A percentile compares a stretch with the other conserved stretches of the same genome.
phyloP scores from a whole-genome alignment of 2,797 vertebrate species.

The Channallabes apus region DNA sequence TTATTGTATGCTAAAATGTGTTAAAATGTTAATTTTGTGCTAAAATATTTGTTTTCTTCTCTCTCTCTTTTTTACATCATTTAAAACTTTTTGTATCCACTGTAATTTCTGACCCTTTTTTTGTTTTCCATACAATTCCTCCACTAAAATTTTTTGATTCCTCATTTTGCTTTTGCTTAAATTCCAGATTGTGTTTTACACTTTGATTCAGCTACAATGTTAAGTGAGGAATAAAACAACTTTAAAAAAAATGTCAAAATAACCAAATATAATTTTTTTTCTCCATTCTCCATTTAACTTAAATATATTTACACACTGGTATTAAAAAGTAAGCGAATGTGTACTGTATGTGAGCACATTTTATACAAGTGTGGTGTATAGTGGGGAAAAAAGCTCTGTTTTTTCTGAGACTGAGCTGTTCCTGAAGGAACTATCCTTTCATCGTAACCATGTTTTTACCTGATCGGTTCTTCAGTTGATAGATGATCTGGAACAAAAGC shows the following conservation, averaged over 20 bases:
- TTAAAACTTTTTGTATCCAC: not conserved
- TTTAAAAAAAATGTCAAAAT: not conserved
- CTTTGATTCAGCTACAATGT: not conserved
- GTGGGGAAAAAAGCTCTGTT: constrained; percentile 14
- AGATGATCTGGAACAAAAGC: constrained; percentile 48
- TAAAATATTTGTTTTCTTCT: not conserved
- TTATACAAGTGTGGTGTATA: not conserved
- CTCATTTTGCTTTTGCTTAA: not conserved
- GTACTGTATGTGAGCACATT: not conserved
- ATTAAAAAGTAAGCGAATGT: not conserved
- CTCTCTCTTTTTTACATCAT: not conserved
- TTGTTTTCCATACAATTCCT: no score
- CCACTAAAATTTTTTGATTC: not conserved
- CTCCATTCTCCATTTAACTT: not conserved
- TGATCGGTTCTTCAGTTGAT: constrained; percentile 54
- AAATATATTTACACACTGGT: not conserved
- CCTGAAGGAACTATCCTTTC: constrained; percentile 2
- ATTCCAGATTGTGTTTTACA: not conserved
- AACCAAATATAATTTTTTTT: not conserved
- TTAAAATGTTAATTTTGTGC: not conserved
- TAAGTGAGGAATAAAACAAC: not conserved
- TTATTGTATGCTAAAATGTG: not conserved
- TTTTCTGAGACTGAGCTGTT: constrained; percentile 14
- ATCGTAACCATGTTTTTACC: constrained; percentile 12
- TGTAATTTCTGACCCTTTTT: not conserved